A percentile compares a stretch with the other conserved stretches of the same genome.
These are phyloP conservation scores for Baccha elongata DNA, from an alignment of 2,888 invertebrate genomes.

Conservation along the genomic window DNA sequence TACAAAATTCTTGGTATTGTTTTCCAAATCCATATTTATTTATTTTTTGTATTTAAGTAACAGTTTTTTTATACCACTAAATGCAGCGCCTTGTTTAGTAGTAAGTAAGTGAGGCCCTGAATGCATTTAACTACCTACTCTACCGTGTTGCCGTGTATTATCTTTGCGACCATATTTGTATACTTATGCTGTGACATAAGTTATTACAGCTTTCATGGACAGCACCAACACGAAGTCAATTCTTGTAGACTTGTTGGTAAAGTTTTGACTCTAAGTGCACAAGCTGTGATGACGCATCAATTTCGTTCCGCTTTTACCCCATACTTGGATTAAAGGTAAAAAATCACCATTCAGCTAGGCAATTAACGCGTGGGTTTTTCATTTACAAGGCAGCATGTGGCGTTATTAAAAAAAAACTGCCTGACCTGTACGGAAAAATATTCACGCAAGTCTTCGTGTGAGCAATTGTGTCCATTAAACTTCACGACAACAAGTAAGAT, in stretches of 20 bases:
- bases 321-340: background rate
- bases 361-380: background rate
- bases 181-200: conserved; percentile 22
- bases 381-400: conserved; percentile 1
- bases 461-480: background rate
- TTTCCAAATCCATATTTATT: too few species aligned
- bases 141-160: background rate
- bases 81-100: too few species aligned
- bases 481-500: conserved; percentile 1
- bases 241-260: background rate
- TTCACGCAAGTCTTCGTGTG: background rate
- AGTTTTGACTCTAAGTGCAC: conserved; percentile 6
- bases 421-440: background rate
- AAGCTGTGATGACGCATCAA: conserved; percentile 17
- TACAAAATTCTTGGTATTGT: too few species aligned
- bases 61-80: too few species aligned
- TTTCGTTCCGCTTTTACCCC: conserved; percentile 13
- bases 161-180: background rate
- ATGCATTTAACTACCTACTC: background rate
- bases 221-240: conserved; percentile 4
- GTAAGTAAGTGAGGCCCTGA: too few species aligned
- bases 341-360: background rate
- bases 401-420: conserved; percentile 1
- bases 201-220: background rate
- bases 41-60: too few species aligned